phyloP scores from a whole-genome alignment of 1,140 invertebrate species.

The Eueides isabella region DNA sequence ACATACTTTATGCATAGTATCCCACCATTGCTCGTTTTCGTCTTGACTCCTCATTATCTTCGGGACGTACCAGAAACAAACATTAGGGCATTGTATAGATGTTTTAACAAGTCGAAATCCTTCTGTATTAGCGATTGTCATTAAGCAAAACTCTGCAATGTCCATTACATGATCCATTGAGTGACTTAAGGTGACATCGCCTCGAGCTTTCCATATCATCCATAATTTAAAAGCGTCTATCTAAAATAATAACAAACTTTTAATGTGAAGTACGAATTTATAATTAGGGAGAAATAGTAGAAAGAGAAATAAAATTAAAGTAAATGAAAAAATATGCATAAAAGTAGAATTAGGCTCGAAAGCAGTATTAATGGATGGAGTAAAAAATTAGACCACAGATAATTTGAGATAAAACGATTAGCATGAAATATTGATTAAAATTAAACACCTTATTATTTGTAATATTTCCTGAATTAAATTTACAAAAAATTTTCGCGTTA shows the following conservation, averaged over 20 bases:
- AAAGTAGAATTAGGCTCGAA: no score
- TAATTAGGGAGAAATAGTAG: no score
- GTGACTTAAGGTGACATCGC: slow-evolving; percentile 82
- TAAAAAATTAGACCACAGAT: no score
- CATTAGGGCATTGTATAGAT: slow-evolving; percentile 89
- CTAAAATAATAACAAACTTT: slow-evolving; percentile 66
- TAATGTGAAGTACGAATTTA: no score
- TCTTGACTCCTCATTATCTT: slow-evolving; percentile 84
- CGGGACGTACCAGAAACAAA: slow-evolving; percentile 97
- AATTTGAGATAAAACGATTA: no score
- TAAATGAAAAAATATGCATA: no score
- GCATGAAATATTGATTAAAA: no score
- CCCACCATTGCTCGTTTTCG: slow-evolving; percentile 87
- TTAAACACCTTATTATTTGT: no score
- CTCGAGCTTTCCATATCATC: slow-evolving; percentile 94
- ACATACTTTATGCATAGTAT: slow-evolving; percentile 84
- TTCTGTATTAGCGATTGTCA: slow-evolving; percentile 73
- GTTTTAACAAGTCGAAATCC: slow-evolving; percentile 85
- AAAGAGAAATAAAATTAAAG: no score
- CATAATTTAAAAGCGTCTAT: slow-evolving; percentile 96
- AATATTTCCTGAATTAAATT: no score
- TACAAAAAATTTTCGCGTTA: no score
- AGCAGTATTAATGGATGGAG: no score
- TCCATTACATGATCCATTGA: slow-evolving; percentile 86
- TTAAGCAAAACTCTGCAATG: slow-evolving; percentile 83